Conservation (phyloP, 2,888 invertebrate species). For the Mongoloraphidia duomilia region DNA sequence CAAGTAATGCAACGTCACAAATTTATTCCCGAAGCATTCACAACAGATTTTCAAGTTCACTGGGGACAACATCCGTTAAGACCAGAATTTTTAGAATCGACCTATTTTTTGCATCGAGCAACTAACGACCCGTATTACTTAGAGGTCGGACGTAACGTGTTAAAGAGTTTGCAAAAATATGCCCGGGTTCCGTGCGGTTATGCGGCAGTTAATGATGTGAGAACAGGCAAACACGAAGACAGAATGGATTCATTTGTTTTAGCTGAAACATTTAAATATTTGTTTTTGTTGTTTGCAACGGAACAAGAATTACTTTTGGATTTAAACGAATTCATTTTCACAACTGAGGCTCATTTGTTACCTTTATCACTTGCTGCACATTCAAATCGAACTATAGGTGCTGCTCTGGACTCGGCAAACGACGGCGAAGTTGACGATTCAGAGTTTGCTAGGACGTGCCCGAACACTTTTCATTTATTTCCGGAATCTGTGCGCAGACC, state of each 20-base stretch:
- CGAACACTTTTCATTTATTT: conserved; percentile 69
- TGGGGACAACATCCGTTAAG: conserved; percentile 96
- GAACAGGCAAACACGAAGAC: conserved; percentile 82
- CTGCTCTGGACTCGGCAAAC: conserved; percentile 30
- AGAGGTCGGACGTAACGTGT: conserved; percentile 76
- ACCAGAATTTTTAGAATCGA: conserved; percentile 96
- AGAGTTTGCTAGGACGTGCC: conserved; percentile 55
- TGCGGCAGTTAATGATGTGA: conserved; percentile 92
- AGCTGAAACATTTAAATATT: conserved; percentile 95
- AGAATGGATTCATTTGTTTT: conserved; percentile 97
- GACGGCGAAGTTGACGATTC: conserved; percentile 41
- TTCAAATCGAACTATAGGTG: conserved; percentile 37
- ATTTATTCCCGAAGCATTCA: conserved; percentile 97
- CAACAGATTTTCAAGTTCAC: conserved; percentile 90
- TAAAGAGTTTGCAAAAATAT: conserved; percentile 78
- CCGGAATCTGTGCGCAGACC: conserved; percentile 75
- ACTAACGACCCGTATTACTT: conserved; percentile 93
- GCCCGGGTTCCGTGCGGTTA: conserved; percentile 93
- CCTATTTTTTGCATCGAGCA: conserved; percentile 90
- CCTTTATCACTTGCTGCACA: conserved; percentile 68
- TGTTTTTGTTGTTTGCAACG: conserved; percentile 86
- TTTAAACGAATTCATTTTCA: conserved; percentile 76
- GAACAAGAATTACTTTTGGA: conserved; percentile 68
- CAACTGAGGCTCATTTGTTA: conserved; percentile 90
- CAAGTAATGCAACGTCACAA: conserved; percentile 97